These are phyloP conservation scores for Nineta flava DNA, from an alignment of 2,888 invertebrate genomes.

Conservation along the genomic window DNA sequence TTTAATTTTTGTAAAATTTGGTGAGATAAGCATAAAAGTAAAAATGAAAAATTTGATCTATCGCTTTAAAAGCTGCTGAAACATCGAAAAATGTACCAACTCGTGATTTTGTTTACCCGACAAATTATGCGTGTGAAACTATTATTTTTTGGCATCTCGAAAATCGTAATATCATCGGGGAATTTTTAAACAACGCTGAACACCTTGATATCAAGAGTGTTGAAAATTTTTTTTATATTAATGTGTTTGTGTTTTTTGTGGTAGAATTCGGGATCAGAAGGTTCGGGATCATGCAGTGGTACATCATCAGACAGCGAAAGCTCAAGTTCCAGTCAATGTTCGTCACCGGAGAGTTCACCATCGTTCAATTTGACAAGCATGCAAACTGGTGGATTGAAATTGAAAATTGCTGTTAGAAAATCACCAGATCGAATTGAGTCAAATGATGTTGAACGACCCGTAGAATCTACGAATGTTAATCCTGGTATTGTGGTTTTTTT, in stretches of 20 bases:
- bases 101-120: too few species aligned
- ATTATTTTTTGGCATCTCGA: too few species aligned
- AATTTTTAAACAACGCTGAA: too few species aligned
- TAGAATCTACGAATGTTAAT: neutral
- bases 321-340: constrained; percentile 25
- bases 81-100: too few species aligned
- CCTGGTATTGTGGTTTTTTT: neutral
- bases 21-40: too few species aligned
- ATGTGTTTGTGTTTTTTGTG: constrained; percentile 4
- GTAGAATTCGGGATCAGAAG: constrained; percentile 32
- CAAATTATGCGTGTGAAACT: too few species aligned
- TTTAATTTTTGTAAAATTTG: too few species aligned
- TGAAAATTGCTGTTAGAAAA: constrained; percentile 42
- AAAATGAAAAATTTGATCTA: too few species aligned
- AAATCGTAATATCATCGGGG: too few species aligned
- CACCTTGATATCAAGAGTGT: too few species aligned
- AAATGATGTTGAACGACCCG: neutral
- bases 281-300: constrained; percentile 26
- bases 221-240: constrained; percentile 6
- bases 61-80: too few species aligned
- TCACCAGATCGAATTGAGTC: constrained; percentile 25
- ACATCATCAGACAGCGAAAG: constrained; percentile 27
- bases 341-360: constrained; percentile 26
- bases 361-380: constrained; percentile 45
- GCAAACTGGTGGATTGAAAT: constrained; percentile 40